These are phyloP conservation scores for Apodemia duryi DNA, from an alignment of 2,888 invertebrate genomes.

Conservation along the genomic window DNA sequence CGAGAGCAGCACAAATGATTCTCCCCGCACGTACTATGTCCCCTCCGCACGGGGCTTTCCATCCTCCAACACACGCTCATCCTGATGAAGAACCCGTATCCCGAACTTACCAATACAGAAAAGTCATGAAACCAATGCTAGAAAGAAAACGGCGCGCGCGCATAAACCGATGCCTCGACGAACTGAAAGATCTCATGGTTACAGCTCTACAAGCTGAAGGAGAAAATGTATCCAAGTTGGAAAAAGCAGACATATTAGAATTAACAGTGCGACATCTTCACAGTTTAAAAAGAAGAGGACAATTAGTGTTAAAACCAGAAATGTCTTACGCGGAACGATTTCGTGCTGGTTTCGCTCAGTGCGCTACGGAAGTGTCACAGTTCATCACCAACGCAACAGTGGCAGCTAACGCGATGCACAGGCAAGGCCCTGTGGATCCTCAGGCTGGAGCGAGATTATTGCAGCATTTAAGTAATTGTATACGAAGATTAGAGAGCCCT, in stretches of 20 bases:
- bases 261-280: conserved; percentile 91
- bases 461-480: conserved; percentile 86
- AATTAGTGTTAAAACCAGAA: conserved; percentile 77
- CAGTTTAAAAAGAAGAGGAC: conserved; percentile 86
- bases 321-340: conserved; percentile 89
- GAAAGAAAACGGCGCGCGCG: conserved; percentile 92
- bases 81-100: conserved; percentile 84
- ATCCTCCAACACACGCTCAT: conserved; percentile 63
- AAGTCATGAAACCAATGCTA: conserved; percentile 95
- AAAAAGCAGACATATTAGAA: conserved; percentile 93
- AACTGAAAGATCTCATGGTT: conserved; percentile 93
- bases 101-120: conserved; percentile 94
- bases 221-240: conserved; percentile 91
- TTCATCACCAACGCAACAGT: conserved; percentile 81
- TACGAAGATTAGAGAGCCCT: conserved; percentile 86
- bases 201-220: conserved; percentile 91
- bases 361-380: conserved; percentile 92
- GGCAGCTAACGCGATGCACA: conserved; percentile 85
- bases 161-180: conserved; percentile 93
- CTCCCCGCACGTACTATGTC: conserved; percentile 74
- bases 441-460: conserved; percentile 90
- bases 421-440: conserved; percentile 86
- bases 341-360: conserved; percentile 92
- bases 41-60: conserved; percentile 74
- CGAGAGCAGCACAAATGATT: conserved; percentile 71